Evolutionary conservation across 1,140 invertebrate species (phyloP).

Genomic region (Zelostemma sp.): DNA sequence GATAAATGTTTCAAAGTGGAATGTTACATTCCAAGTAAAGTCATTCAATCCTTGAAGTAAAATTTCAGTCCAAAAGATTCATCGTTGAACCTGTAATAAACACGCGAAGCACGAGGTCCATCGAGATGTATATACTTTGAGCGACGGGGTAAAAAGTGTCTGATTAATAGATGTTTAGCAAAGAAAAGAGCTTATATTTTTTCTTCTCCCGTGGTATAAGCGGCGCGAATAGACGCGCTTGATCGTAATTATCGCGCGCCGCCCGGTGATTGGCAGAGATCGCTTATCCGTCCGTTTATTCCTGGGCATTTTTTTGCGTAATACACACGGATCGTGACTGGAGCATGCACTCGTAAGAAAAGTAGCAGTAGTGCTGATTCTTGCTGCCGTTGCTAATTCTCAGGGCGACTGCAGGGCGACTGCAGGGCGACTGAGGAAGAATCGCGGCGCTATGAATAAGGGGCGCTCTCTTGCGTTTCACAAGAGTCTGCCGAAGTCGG

Average conservation of each 20-base stretch:
- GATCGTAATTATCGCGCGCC: slow-evolving; percentile 42
- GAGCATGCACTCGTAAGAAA: slow-evolving; percentile 23
- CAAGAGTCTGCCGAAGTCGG: slow-evolving; percentile 25
- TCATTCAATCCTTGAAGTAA: no score
- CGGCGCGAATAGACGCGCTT: slow-evolving; percentile 45
- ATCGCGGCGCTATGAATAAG: slow-evolving; percentile 12
- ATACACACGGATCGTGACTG: slow-evolving; percentile 30
- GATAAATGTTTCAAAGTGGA: no score
- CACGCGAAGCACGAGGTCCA: no score
- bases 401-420: slow-evolving; percentile 27
- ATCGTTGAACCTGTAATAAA: no score
- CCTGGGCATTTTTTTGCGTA: slow-evolving; percentile 14
- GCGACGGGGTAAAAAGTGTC: slow-evolving; percentile 22
- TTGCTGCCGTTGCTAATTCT: slow-evolving; percentile 36
- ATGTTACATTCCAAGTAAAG: no score
- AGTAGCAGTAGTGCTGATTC: slow-evolving; percentile 37
- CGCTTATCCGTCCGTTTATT: slow-evolving; percentile 38
- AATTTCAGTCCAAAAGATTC: no score
- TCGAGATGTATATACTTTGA: background rate
- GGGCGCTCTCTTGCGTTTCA: slow-evolving; percentile 22
- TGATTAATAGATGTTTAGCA: slow-evolving; percentile 44
- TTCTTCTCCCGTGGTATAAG: slow-evolving; percentile 38
- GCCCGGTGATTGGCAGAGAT: slow-evolving; percentile 42
- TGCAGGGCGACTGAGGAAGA: no score
- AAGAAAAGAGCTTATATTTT: slow-evolving; percentile 4